A percentile compares a stretch with the other conserved stretches of the same genome.
phyloP scores from a whole-genome alignment of 2,888 invertebrate genomes.

The Cryptosula pallasiana region DNA sequence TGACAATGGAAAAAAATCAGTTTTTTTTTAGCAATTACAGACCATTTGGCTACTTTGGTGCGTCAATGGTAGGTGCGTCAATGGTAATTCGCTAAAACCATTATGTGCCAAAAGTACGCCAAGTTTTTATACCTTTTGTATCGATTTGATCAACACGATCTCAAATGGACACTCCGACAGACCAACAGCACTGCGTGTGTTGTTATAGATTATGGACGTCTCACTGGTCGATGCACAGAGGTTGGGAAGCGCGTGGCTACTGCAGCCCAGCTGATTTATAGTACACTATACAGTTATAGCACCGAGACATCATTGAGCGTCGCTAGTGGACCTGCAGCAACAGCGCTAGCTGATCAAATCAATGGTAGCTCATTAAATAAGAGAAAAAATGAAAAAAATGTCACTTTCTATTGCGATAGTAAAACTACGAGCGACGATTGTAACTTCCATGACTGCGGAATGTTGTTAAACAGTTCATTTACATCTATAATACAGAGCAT shows the following conservation, averaged over 20 bases:
- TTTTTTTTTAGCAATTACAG: too few species aligned
- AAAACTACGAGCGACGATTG: neutral
- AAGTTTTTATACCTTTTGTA: too few species aligned
- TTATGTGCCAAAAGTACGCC: too few species aligned
- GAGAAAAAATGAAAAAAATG: neutral
- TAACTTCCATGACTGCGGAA: neutral
- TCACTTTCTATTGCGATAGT: neutral
- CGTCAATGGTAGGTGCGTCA: too few species aligned
- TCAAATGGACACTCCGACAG: neutral
- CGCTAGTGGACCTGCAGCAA: neutral
- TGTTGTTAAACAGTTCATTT: constrained; percentile 22
- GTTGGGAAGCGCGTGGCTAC: neutral
- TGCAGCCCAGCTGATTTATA: neutral
- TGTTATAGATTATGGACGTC: neutral
- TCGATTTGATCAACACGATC: neutral
- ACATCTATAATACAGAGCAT: constrained; percentile 18
- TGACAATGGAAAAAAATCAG: too few species aligned
- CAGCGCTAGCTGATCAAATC: neutral
- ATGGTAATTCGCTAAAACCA: too few species aligned
- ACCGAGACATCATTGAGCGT: constrained; percentile 23
- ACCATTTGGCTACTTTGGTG: too few species aligned
- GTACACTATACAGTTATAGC: constrained; percentile 23
- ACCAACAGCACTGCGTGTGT: neutral
- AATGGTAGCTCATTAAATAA: neutral
- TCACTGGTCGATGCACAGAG: neutral